phyloP scores from a whole-genome alignment of 2,113 vertebrate genomes.

The Cariama cristata region DNA sequence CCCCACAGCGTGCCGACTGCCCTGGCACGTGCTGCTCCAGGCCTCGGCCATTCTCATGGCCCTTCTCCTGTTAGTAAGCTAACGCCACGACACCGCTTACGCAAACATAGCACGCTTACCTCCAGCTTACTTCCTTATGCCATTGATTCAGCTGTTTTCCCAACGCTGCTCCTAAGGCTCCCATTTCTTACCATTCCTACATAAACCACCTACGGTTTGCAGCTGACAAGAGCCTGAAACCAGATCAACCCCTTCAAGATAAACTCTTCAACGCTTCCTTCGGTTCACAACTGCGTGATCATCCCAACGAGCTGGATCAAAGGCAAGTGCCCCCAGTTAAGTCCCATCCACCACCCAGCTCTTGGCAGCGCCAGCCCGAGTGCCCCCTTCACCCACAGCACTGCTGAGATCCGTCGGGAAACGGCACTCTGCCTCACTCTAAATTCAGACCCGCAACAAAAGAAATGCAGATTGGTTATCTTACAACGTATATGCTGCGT shows the following conservation, averaged over 20 bases:
- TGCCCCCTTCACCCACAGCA: rapidly evolving
- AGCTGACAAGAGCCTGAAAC: background rate
- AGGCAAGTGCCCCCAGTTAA: background rate
- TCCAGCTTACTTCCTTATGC: background rate
- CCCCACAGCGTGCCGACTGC: rapidly evolving
- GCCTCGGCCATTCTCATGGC: background rate
- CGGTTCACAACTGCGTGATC: rapidly evolving
- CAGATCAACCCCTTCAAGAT: background rate
- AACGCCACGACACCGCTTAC: background rate
- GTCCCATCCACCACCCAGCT: background rate
- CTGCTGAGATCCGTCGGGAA: rapidly evolving
- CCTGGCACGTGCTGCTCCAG: background rate
- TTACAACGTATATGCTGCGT: rapidly evolving
- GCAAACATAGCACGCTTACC: background rate
- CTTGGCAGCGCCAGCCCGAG: rapidly evolving
- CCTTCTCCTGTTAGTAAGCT: background rate
- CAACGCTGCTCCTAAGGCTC: background rate
- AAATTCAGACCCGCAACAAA: background rate
- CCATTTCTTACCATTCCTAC: background rate
- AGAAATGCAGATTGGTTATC: background rate
- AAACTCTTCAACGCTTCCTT: background rate
- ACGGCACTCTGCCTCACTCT: background rate
- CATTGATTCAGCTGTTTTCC: background rate
- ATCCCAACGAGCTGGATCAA: rapidly evolving
- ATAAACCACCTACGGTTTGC: background rate